Evolutionary conservation across 2,797 vertebrate species (phyloP).

Genomic region (Pitangus sulphuratus): DNA sequence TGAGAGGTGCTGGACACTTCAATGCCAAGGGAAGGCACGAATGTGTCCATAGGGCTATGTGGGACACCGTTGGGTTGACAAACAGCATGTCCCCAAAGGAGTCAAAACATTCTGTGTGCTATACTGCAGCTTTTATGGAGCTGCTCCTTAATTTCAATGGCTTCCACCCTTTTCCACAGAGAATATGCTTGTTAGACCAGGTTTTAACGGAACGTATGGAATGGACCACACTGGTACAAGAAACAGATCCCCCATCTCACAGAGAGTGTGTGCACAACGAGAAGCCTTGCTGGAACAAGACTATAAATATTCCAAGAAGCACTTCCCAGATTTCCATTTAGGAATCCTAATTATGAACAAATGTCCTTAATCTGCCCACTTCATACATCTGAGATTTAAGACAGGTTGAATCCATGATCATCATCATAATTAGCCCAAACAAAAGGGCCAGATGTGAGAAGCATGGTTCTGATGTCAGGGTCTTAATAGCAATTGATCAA

Average conservation of each 20-base stretch:
- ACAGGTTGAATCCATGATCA: conserved; percentile 12
- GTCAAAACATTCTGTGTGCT: not conserved
- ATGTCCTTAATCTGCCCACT: conserved; percentile 37
- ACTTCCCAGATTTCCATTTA: conserved; percentile 32
- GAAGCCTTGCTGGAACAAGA: not conserved
- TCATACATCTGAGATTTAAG: conserved; percentile 28
- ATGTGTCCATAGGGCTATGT: not conserved
- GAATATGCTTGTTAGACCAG: accelerated
- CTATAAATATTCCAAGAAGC: conserved; percentile 28
- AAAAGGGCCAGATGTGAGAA: conserved; percentile 52
- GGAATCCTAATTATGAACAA: conserved; percentile 43
- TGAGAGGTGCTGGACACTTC: not conserved
- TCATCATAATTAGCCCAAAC: conserved; percentile 37
- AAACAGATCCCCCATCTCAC: not conserved
- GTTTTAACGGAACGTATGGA: not conserved
- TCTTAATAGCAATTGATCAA: conserved; percentile 19
- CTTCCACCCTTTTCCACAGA: not conserved
- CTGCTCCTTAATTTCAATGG: not conserved
- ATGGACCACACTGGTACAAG: not conserved
- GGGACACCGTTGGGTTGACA: not conserved
- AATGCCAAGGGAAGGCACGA: not conserved
- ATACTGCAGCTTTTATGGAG: not conserved
- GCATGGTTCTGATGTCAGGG: not conserved
- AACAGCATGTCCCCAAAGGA: not conserved
- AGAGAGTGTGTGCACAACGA: accelerated